phyloP scores from a whole-genome alignment of 2,888 invertebrate genomes.

The Epiblema foenella region DNA sequence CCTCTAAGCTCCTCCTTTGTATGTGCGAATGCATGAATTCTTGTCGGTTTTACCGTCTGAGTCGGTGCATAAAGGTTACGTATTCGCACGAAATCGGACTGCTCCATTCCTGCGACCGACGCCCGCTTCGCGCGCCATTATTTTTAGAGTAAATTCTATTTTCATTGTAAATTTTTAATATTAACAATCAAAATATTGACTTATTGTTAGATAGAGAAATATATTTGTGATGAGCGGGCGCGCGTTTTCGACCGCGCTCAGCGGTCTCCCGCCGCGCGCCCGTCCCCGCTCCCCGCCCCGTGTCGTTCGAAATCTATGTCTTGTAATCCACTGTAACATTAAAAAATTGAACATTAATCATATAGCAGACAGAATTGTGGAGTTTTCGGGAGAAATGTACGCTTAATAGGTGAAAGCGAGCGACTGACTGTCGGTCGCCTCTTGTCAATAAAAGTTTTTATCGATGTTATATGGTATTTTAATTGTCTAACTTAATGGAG shows the following conservation, averaged over 20 bases:
- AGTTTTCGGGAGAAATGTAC: constrained; percentile 80
- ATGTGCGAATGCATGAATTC: constrained; percentile 4
- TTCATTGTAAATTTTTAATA: constrained; percentile 84
- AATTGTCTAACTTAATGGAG: constrained; percentile 47
- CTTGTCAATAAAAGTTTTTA: constrained; percentile 83
- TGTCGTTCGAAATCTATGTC: constrained; percentile 77
- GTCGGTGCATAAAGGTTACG: not conserved
- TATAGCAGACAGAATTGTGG: constrained; percentile 73
- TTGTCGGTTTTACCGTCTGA: not conserved
- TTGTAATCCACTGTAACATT: constrained; percentile 79
- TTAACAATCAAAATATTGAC: constrained; percentile 79
- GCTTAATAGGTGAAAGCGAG: constrained; percentile 79
- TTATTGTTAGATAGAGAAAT: constrained; percentile 83
- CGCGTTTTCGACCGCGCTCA: constrained; percentile 73
- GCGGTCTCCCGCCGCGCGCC: constrained; percentile 68
- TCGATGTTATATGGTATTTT: constrained; percentile 78
- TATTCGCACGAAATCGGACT: constrained; percentile 24
- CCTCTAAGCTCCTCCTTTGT: constrained; percentile 40
- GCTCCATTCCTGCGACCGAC: constrained; percentile 73
- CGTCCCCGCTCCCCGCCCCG: constrained; percentile 71
- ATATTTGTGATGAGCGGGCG: constrained; percentile 77
- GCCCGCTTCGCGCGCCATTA: constrained; percentile 72
- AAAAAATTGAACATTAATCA: constrained; percentile 75
- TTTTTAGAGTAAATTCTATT: constrained; percentile 84
- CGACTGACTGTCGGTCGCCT: constrained; percentile 74